Evolutionary conservation across 2,113 vertebrate genomes (phyloP).

Genomic region (Monarcha castaneiventris): DNA sequence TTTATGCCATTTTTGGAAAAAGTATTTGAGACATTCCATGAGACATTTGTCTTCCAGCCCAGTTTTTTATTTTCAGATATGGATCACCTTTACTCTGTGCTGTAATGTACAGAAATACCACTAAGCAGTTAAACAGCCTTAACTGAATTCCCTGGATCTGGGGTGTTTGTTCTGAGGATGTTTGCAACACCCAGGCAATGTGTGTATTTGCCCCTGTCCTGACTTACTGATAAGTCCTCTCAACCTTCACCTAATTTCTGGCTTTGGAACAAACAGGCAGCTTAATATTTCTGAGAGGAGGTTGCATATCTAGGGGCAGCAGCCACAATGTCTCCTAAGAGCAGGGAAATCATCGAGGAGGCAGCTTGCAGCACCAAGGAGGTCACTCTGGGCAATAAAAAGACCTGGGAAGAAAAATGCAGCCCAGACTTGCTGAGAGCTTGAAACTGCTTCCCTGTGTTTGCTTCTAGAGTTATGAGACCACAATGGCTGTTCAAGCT

Average conservation of each 20-base stretch:
- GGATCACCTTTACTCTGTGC: neutral
- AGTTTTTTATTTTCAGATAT: neutral
- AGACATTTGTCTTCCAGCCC: neutral
- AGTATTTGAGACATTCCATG: neutral
- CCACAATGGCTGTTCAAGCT: neutral
- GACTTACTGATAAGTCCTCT: neutral
- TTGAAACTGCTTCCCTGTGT: neutral
- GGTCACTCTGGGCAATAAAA: neutral
- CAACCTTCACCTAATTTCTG: conserved; percentile 22
- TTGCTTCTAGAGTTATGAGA: neutral
- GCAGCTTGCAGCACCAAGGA: neutral
- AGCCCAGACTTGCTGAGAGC: neutral
- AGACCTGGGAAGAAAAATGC: neutral
- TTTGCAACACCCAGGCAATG: neutral
- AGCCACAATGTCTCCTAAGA: neutral
- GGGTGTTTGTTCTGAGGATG: neutral
- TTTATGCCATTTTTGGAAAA: neutral
- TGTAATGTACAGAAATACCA: neutral
- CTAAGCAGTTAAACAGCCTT: neutral
- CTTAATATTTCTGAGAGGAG: neutral
- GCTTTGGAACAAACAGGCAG: neutral
- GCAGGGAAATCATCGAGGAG: fast-evolving
- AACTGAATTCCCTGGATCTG: neutral
- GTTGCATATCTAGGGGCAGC: neutral
- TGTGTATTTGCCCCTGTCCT: neutral